Percentiles rank a stretch among this genome's conserved stretches.
Evolutionary conservation across 2,888 invertebrate genomes (phyloP).

Genomic region (Eupithecia subfuscata): DNA sequence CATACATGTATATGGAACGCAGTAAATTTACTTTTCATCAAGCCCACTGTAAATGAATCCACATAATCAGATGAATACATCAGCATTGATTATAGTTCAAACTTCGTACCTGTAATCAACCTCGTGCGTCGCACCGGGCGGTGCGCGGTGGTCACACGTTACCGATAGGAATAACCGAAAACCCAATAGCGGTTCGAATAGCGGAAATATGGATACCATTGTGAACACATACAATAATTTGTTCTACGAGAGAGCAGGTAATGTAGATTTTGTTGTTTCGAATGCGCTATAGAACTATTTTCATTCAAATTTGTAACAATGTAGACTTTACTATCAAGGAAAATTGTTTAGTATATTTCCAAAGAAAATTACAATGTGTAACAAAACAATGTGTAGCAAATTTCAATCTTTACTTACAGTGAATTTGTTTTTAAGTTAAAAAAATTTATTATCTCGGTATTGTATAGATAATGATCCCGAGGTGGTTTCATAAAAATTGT

Average conservation of each 20-base stretch:
- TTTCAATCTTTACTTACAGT: background rate
- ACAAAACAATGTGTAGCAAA: background rate
- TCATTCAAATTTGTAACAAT: background rate
- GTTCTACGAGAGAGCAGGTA: conserved; percentile 77
- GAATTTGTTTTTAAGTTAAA: no score
- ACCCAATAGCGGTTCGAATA: background rate
- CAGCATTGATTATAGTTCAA: conserved; percentile 39
- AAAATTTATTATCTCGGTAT: no score
- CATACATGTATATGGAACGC: background rate
- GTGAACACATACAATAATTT: conserved; percentile 62
- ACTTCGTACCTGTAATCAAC: conserved; percentile 26
- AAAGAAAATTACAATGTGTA: no score
- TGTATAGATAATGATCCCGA: no score
- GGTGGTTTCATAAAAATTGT: no score
- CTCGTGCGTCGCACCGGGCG: conserved; percentile 21
- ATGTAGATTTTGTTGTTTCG: conserved; percentile 25
- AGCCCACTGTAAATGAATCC: conserved; percentile 17
- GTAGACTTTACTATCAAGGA: no score
- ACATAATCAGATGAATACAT: conserved; percentile 30
- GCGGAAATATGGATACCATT: conserved; percentile 51
- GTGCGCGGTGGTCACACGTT: conserved; percentile 35
- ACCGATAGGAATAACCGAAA: background rate
- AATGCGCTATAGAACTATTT: background rate
- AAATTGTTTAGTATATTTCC: no score
- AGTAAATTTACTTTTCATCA: background rate